Evolutionary conservation across 2,797 vertebrate genomes (phyloP), one percentile per base, ranked within the genome.

Genomic region (Petrocephalus schoutedeni): DNA sequence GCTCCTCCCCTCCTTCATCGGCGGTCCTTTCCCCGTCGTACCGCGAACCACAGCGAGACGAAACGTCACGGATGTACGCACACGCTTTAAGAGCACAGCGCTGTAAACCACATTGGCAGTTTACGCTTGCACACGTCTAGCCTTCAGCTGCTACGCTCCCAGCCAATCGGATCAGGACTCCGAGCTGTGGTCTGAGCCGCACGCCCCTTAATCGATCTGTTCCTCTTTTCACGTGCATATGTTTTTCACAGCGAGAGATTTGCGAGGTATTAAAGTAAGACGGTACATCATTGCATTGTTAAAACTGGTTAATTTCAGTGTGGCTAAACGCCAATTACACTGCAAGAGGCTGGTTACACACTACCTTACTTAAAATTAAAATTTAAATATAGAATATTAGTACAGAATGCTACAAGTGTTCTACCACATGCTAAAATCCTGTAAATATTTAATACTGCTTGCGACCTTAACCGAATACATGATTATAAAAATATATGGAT

Each of bases 41-140:
- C 36, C 36, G 36, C 16, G 71, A 77, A 14, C 71, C 71, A 6
- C 71, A 45, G 16, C 16, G 4, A 14, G n/a, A 14, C 3, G 2
- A 23, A 56, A 51, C n/a, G n/a, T 21, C n/a, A 41, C 16, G 23
- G 61, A 21, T 28, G 61, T 23, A 49, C 7, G 6, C 10, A 54
- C 49, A 51, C 1, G 8, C 45, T 6, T 6, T 51, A 14, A 54
- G 41, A 51, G 58, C 61, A 23, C 51, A 41, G 28, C 16, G 32
- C 16, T 88, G 86, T 84, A 89, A 56, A 80, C 64, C 16, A 57
- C 19, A 87, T 87, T 89, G 12, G 21, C 87, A 56, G 86, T 84
- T 89, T 86, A 89, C 56, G 87, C 89, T 54, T 89, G 77, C 41
- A 53, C 57, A 49, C 77, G 2, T n/a, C 21, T 87, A 87, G 85